phyloP scores from a whole-genome alignment of 2,888 invertebrate species.

The Drosophila mettleri region DNA sequence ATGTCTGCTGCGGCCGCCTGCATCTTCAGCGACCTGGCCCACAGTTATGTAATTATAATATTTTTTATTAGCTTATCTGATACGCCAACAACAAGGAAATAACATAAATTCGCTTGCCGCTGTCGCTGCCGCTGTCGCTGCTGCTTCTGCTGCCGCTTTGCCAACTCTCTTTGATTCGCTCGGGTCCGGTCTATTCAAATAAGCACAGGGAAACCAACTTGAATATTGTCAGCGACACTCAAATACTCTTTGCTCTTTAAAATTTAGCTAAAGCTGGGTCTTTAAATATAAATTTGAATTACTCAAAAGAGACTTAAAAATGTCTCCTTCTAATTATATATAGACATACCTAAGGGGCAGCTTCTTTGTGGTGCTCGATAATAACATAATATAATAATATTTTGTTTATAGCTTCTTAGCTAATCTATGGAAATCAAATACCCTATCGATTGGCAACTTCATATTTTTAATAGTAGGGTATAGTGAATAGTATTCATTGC shows the following conservation, averaged over 20 bases:
- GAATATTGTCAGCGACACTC: background rate
- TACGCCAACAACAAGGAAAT: conserved; percentile 81
- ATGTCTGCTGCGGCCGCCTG: conserved; percentile 38
- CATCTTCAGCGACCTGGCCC: conserved; percentile 48
- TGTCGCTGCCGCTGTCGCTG: too few relatives aligned
- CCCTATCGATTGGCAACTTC: background rate
- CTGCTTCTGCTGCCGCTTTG: conserved; percentile 33
- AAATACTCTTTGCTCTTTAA: conserved; percentile 36
- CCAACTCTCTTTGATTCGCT: conserved; percentile 60
- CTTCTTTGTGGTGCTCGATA: too few relatives aligned
- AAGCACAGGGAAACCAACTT: background rate
- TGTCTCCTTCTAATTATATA: too few relatives aligned
- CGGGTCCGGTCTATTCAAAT: conserved; percentile 37
- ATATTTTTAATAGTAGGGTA: too few relatives aligned
- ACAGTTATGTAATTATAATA: conserved; percentile 84
- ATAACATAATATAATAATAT: too few relatives aligned
- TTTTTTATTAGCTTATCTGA: conserved; percentile 85
- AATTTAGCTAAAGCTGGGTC: too few relatives aligned
- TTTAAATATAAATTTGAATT: too few relatives aligned
- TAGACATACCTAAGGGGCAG: too few relatives aligned
- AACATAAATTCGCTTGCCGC: conserved; percentile 80
- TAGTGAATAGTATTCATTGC: too few relatives aligned
- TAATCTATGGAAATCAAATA: background rate
- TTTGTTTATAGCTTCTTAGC: too few relatives aligned
- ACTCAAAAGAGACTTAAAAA: too few relatives aligned